phyloP scores from a whole-genome alignment of 2,888 invertebrate genomes.

The Schizaphis graminum region DNA sequence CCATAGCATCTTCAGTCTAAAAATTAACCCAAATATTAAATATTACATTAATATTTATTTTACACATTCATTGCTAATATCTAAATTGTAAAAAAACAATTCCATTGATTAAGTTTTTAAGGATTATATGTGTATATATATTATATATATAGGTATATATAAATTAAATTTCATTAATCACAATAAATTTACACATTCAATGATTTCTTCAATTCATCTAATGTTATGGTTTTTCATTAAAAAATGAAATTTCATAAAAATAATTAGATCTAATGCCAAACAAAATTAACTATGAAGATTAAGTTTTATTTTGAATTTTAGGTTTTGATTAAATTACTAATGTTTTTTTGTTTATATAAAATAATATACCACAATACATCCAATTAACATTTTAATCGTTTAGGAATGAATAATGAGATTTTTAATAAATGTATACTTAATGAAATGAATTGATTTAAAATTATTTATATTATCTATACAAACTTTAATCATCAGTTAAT shows the following conservation, averaged over 20 bases:
- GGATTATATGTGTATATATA: no score
- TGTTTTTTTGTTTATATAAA: not conserved
- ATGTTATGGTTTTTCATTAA: not conserved
- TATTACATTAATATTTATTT: not conserved
- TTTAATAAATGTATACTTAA: not conserved
- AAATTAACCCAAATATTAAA: not conserved
- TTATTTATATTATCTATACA: not conserved
- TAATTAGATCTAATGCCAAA: not conserved
- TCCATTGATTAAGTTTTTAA: not conserved
- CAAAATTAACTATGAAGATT: not conserved
- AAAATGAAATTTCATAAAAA: not conserved
- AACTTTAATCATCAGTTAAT: not conserved
- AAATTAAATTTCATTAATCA: not conserved
- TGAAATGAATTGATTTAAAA: not conserved
- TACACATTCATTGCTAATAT: not conserved
- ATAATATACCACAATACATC: not conserved
- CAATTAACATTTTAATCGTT: not conserved
- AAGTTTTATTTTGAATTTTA: not conserved
- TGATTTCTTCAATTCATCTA: not conserved
- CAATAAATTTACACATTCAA: not conserved
- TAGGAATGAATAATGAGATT: not conserved
- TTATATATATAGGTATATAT: not conserved
- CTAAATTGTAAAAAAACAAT: not conserved
- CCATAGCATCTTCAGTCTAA: constrained; percentile 70
- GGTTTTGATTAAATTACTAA: not conserved